A percentile compares a stretch with the other conserved stretches of the same genome.
phyloP scores from a whole-genome alignment of 1,140 invertebrate species.

The Drosophila leontia region DNA sequence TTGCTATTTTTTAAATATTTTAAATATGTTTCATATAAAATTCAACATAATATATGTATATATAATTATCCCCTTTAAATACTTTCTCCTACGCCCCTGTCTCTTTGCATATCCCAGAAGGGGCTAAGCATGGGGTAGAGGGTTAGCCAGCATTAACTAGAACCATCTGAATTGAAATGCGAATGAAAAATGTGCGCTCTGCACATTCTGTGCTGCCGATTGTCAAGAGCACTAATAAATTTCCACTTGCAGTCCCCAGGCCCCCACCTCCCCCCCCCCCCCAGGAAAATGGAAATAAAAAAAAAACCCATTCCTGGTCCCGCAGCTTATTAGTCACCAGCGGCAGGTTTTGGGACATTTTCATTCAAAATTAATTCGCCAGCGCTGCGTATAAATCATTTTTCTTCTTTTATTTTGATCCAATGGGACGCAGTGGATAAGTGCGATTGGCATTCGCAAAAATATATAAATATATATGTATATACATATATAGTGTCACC shows the following conservation, averaged over 20 bases:
- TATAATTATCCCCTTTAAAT: not conserved
- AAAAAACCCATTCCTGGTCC: constrained; percentile 3
- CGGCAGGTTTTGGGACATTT: constrained; percentile 31
- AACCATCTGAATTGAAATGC: constrained; percentile 59
- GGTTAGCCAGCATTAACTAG: constrained; percentile 42
- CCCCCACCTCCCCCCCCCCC: not conserved
- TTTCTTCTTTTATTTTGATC: constrained; percentile 3
- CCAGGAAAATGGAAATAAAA: constrained; percentile 8
- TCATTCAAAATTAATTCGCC: constrained; percentile 43
- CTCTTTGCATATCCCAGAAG: not conserved
- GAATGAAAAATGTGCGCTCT: constrained; percentile 80
- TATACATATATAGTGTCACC: constrained; percentile 31
- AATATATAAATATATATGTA: not conserved
- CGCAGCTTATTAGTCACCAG: constrained; percentile 50
- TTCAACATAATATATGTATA: not conserved
- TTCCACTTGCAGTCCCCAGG: constrained; percentile 43
- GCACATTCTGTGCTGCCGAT: constrained; percentile 65
- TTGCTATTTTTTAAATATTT: not conserved
- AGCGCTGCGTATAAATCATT: constrained; percentile 38
- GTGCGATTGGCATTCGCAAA: constrained; percentile 49
- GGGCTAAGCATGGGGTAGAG: not conserved
- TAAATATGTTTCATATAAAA: not conserved
- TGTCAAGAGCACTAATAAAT: constrained; percentile 81
- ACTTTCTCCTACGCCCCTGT: not conserved
- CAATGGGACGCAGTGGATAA: constrained; percentile 30